Evolutionary conservation across 37 sponge, comb jelly and placozoan genomes (phyloP).

Genomic region (Theonella swinhoei): DNA sequence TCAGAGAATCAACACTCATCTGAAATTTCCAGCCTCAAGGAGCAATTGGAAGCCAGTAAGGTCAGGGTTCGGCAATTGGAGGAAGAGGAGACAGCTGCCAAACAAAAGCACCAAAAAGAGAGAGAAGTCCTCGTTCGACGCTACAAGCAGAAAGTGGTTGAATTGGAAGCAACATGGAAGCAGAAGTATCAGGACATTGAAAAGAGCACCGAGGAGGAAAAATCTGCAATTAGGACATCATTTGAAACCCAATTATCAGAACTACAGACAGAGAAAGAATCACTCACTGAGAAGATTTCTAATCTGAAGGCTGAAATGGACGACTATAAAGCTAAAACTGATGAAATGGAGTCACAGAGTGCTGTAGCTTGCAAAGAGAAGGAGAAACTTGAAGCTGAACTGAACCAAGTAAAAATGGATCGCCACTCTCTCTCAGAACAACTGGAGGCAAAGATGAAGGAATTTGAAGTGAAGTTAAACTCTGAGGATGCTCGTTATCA

Average conservation of each 20-base stretch:
- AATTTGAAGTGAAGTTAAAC: slow-evolving; percentile 2
- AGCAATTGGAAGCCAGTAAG: neutral
- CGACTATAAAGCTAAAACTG: neutral
- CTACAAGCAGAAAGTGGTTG: neutral
- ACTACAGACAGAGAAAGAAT: slow-evolving; percentile 2
- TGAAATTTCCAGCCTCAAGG: neutral
- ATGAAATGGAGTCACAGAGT: neutral
- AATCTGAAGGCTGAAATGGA: neutral
- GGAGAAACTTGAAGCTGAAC: neutral
- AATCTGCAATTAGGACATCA: neutral
- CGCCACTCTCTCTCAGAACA: neutral
- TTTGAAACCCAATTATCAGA: neutral
- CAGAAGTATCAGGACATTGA: neutral
- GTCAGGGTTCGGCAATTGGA: neutral
- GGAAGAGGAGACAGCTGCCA: neutral
- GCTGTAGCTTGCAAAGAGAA: neutral
- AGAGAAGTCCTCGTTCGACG: neutral
- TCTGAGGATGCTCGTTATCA: neutral
- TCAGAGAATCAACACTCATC: neutral
- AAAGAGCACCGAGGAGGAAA: neutral
- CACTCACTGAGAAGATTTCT: neutral
- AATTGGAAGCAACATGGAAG: neutral
- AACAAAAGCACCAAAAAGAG: slow-evolving; percentile 7
- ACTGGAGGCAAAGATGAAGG: neutral
- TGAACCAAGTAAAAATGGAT: neutral